Evolutionary conservation across 2,113 vertebrate species (phyloP), one percentile per base, ranked within the genome.

Genomic region (Pleuronectes platessa): DNA sequence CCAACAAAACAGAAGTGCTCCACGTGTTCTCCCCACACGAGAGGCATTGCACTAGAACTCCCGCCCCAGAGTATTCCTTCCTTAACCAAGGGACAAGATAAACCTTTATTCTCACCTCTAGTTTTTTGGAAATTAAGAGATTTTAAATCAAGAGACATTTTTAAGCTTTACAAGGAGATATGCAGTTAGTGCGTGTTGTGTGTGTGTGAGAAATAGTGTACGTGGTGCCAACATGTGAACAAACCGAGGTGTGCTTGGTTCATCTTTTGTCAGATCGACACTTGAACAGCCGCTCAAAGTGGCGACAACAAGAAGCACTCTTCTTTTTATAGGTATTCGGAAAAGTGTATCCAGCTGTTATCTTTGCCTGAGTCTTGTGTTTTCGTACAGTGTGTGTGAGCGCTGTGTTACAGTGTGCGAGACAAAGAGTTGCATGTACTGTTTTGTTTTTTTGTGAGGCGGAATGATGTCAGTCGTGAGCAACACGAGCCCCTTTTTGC

Each of bases 111-210:
- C 71, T 83, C 79, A n/a, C 37, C 45, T 74, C 73, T 90, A 84
- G 83, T 89, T 90, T 90, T 93, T 86, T 82, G 62, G 74, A 86
- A 84, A 79, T 83, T 81, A 35, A 90, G 79, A 90, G 83, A 90
- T 86, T 91, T 90, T 62, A 86, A 89, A 82, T 63, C 10, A 37
- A 31, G 31, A 89, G 72, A 86, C 74, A 24, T 92, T 90, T 90
- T 77, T 85, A 88, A 90, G 88, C 88, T 90, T 90, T 86, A 86
- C 86, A 70, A 81, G 68, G 79, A 84, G 78, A 79, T 26, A 87
- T 90, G 87, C 90, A 88, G 77, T 86, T 35, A 6, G 86, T 72
- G 83, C 81, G 86, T 89, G 11, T 63, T 82, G 80, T 82, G 83
- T 24, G 83, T 24, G 24, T 83, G 86, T 86, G 78, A 51, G 80